Percentiles rank a stretch among this genome's conserved stretches.
Conservation (phyloP, 2,888 invertebrate genomes). For the Drymonia ruficornis region DNA sequence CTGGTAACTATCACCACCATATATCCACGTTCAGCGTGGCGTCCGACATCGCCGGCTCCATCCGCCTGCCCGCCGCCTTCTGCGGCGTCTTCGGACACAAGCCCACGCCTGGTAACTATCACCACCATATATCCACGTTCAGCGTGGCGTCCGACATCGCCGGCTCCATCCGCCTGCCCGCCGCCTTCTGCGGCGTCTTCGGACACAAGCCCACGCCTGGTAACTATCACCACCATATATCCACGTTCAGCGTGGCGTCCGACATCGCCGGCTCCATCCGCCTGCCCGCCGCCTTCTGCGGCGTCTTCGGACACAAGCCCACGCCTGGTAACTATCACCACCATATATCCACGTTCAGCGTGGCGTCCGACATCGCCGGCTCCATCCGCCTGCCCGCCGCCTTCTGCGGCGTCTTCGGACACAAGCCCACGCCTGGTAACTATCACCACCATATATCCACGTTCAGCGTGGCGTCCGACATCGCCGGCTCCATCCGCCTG, state of each 20-base stretch:
- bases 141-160: conserved; percentile 95
- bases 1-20: conserved; percentile 71
- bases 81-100: conserved; percentile 96
- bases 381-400: conserved; percentile 94
- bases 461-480: conserved; percentile 92
- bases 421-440: conserved; percentile 91
- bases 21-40: conserved; percentile 81
- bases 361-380: conserved; percentile 95
- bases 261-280: conserved; percentile 96
- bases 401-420: conserved; percentile 94
- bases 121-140: background rate
- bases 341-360: background rate
- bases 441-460: background rate
- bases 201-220: conserved; percentile 94
- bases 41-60: conserved; percentile 95
- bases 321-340: conserved; percentile 83
- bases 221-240: conserved; percentile 42
- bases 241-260: conserved; percentile 87
- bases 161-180: conserved; percentile 94
- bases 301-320: conserved; percentile 95
- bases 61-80: conserved; percentile 93
- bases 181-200: conserved; percentile 94
- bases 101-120: conserved; percentile 87
- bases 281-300: conserved; percentile 93
- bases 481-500: conserved; percentile 94